Conservation (phyloP, 2,888 invertebrate species). For the Agriopis aurantiaria region DNA sequence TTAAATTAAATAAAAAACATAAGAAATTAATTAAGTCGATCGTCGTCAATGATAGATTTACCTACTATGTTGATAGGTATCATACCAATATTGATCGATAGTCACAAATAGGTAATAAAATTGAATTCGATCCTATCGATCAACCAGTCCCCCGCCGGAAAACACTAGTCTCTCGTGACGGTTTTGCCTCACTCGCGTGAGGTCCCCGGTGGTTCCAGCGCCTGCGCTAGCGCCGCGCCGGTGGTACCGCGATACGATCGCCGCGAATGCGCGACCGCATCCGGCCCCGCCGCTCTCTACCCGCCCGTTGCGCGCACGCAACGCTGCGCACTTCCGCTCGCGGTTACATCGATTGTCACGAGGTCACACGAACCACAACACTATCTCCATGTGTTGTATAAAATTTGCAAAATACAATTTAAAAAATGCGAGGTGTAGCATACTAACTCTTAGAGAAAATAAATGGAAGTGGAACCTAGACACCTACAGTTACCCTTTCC, state of each 20-base stretch:
- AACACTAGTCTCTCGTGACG: slow-evolving; percentile 46
- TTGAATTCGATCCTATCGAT: slow-evolving; percentile 36
- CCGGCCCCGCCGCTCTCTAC: slow-evolving; percentile 59
- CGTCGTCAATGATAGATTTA: no score
- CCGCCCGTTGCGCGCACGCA: slow-evolving; percentile 56
- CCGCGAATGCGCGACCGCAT: slow-evolving; percentile 79
- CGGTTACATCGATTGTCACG: slow-evolving; percentile 49
- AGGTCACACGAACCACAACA: slow-evolving; percentile 49
- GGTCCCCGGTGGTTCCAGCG: slow-evolving; percentile 53
- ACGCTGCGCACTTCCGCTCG: slow-evolving; percentile 60
- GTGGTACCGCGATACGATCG: slow-evolving; percentile 64
- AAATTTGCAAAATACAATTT: no score
- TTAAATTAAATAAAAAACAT: no score
- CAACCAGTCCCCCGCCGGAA: slow-evolving; percentile 5
- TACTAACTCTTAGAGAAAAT: no score
- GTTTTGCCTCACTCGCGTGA: slow-evolving; percentile 61
- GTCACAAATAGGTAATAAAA: neutral
- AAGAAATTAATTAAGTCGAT: no score
- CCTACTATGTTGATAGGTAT: no score
- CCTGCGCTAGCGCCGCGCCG: slow-evolving; percentile 6
- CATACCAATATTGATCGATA: neutral
- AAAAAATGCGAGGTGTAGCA: no score
- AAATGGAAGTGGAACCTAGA: no score
- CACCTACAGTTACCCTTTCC: no score
- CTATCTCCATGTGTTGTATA: slow-evolving; percentile 8